Evolutionary conservation across 2,113 vertebrate genomes (phyloP).

Genomic region (Psittacula cyanocephala): DNA sequence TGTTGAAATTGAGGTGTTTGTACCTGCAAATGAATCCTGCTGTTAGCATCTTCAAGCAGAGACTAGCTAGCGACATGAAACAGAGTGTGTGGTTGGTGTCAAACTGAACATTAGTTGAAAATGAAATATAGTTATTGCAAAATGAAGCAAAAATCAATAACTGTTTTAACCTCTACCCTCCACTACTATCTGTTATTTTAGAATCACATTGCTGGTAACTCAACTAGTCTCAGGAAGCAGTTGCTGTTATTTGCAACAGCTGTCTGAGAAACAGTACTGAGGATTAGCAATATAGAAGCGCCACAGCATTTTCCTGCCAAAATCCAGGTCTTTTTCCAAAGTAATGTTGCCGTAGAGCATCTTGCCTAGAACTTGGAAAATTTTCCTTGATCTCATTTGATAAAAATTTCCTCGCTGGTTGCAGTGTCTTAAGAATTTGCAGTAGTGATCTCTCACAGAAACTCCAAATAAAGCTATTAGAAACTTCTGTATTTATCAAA

Average conservation of each 20-base stretch:
- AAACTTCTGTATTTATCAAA: not conserved
- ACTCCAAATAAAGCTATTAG: not conserved
- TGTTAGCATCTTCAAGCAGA: not conserved
- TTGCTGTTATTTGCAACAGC: not conserved
- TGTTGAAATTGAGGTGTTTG: not conserved
- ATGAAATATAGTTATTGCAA: not conserved
- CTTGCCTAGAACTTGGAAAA: not conserved
- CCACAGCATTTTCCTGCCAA: not conserved
- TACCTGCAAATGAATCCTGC: not conserved
- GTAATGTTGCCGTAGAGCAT: not conserved
- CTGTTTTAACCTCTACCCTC: not conserved
- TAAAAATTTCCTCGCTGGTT: not conserved
- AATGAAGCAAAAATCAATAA: not conserved
- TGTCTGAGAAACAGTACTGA: not conserved
- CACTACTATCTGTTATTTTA: not conserved
- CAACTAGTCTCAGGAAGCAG: not conserved
- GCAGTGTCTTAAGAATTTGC: not conserved
- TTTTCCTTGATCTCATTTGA: not conserved
- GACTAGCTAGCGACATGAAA: not conserved
- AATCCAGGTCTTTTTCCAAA: not conserved
- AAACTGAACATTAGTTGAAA: not conserved
- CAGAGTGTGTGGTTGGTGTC: not conserved
- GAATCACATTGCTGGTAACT: not conserved
- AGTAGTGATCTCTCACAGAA: not conserved
- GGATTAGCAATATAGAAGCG: not conserved